Base-by-base conservation (phyloP, 2,888 invertebrate species). In the Pterostichus niger region DNA sequence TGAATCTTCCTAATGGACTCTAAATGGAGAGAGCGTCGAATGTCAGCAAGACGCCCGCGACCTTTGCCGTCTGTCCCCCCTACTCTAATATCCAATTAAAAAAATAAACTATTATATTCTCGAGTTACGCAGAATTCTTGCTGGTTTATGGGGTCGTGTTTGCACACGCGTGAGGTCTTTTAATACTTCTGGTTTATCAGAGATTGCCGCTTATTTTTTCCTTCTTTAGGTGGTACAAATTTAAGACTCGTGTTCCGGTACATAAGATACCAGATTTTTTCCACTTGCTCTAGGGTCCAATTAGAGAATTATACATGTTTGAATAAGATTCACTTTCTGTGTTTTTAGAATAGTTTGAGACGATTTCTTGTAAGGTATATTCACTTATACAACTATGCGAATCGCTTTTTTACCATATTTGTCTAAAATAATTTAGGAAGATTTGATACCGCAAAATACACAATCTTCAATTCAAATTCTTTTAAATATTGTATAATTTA, bases 1-100 rank as follows among this genome's bases (percentile, higher is more conserved):
- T 85, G 87, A 88, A 88, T 89, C 88, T 87, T 87, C 87, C 88
- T 89, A 89, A 89, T 89, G 89, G 89, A 89, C 88, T 87, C 88
- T 88, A 88, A 89, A 89, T 88, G 88, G 88, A 88, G 88, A 87
- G 87, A 86, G 86, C 87, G 87, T 88, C 87, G 86, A 88, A 88
- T 88, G 88, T 88, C 88, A 88, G 86, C 87, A 85, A 33, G 13
- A 64, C 13, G 52, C 75, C 75, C 46, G 31, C 24, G 61, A 79
- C 78, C 54, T 77, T 54, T 77, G 44, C 35, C 85, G 84, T 84
- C 84, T 85, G 85, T 84, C 85, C 86, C 85, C 85, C 85, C 85
- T 85, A 85, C 61, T 81, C 61, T 61, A 85, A 87, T 87, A 88
- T 87, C 87, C 88, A 88, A 89, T 89, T 89, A 88, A 88, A 89